These are phyloP conservation scores for Isaurus tuberculatus DNA, from an alignment of 92 coral and sea anemone species.

Conservation along the genomic window DNA sequence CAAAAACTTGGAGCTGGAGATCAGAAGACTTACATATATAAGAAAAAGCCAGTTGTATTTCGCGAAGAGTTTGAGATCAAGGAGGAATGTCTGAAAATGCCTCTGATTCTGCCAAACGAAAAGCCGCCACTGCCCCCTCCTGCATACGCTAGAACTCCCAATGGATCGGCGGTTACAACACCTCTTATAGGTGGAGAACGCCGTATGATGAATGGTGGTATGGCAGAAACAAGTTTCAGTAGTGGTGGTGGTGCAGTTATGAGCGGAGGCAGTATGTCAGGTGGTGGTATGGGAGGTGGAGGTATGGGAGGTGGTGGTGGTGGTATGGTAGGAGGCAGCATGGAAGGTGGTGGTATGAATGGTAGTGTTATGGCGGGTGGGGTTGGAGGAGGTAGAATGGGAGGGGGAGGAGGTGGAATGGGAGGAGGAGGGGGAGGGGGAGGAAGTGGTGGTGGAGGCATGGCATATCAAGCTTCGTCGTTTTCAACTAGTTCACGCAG, in stretches of 20 bases:
- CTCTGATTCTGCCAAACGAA: conserved; percentile 90
- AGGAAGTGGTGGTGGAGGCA: conserved; percentile 57
- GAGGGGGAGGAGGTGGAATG: conserved; percentile 21
- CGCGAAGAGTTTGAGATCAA: conserved; percentile 94
- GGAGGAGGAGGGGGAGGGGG: conserved; percentile 7
- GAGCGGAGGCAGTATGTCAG: conserved; percentile 34
- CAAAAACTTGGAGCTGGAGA: conserved; percentile 78
- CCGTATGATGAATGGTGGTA: conserved; percentile 43
- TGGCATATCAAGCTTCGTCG: conserved; percentile 84
- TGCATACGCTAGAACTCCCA: conserved; percentile 89
- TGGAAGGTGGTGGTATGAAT: conserved; percentile 17
- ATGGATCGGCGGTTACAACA: conserved; percentile 74
- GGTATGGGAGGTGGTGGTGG: conserved; percentile 28
- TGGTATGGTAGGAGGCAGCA: conserved; percentile 34
- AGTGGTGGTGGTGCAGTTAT: conserved; percentile 38
- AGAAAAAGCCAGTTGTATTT: conserved; percentile 95
- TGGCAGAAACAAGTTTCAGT: conserved; percentile 39
- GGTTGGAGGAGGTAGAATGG: conserved; percentile 3
- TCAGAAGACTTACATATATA: conserved; percentile 84
- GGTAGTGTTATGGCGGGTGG: conserved; percentile 38
- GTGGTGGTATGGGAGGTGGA: conserved; percentile 8
- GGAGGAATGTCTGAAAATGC: conserved; percentile 86
- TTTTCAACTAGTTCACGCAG: conserved; percentile 47
- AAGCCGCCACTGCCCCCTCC: conserved; percentile 99
- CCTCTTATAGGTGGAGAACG: conserved; percentile 70